These are phyloP conservation scores for Drosophila paracracens DNA, from an alignment of 2,888 invertebrate species.

Conservation along the genomic window DNA sequence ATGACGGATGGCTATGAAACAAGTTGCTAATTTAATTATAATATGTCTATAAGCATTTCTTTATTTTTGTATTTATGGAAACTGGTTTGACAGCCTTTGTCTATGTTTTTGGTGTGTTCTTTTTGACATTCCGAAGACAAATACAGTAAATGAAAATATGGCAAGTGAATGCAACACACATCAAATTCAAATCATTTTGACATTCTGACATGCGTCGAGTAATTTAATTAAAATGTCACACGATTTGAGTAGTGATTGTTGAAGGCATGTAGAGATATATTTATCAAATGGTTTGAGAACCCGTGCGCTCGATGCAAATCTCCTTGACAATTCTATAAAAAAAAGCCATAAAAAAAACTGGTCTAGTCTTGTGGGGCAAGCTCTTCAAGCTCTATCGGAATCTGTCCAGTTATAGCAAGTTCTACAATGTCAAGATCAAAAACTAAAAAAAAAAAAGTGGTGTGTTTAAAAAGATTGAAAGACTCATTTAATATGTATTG, in stretches of 20 bases:
- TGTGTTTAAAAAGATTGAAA: background rate
- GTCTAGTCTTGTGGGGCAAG: slow-evolving; percentile 31
- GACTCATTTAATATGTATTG: background rate
- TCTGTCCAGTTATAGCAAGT: slow-evolving; percentile 62
- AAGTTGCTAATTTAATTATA: slow-evolving; percentile 66
- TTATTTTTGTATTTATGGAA: slow-evolving; percentile 34
- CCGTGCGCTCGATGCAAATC: slow-evolving; percentile 17
- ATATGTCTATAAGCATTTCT: slow-evolving; percentile 3
- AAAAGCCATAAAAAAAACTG: slow-evolving; percentile 56
- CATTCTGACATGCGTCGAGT: slow-evolving; percentile 34
- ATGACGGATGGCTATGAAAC: slow-evolving; percentile 42
- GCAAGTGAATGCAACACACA: slow-evolving; percentile 23
- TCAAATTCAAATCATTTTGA: slow-evolving; percentile 38
- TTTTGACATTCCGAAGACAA: slow-evolving; percentile 20
- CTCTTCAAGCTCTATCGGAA: slow-evolving; percentile 22
- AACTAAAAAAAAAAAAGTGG: slow-evolving; percentile 29
- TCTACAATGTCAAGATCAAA: slow-evolving; percentile 72
- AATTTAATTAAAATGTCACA: slow-evolving; percentile 58
- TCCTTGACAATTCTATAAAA: background rate
- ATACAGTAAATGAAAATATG: slow-evolving; percentile 1
- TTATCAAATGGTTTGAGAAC: background rate
- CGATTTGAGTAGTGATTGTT: slow-evolving; percentile 4
- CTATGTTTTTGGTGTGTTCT: slow-evolving; percentile 36
- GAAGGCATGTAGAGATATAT: slow-evolving; percentile 1
- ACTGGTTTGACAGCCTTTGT: slow-evolving; percentile 66